Base-by-base conservation (phyloP, 1,140 invertebrate genomes). In the Leptestheria dahalacensis region DNA sequence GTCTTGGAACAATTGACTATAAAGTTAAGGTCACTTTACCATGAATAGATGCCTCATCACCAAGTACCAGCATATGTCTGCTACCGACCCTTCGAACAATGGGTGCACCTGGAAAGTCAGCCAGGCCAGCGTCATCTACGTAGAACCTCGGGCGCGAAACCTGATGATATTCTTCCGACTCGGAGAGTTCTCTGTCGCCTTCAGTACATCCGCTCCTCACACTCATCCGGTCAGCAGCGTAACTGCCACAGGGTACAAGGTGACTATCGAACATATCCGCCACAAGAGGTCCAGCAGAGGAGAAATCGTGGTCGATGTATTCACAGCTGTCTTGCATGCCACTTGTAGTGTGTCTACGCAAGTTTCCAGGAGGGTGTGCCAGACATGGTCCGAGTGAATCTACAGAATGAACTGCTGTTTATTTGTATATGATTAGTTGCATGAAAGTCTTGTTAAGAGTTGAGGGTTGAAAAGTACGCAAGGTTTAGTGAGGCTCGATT, bases 81-180 rank as follows among this genome's bases (percentile, higher is more conserved):
- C 58, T 60, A n/a, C 58, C 58, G 33, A 60, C 51, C 2, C 58
- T 48, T 20, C 58, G 58, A 26, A 60, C 58, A 33, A 60, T 51
- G 23, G 48, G 28, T 3, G 28, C 28, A 15, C 21, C 48, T 10
- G 25, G 49, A 3, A 24, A 55, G 26, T 33, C 25, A 55, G 26
- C 25, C 26, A 33, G 25, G 53, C 12, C 53, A n/a, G n/a, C n/a
- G n/a, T 25, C 3, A 20, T 55, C 2, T 20, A 20, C 10, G 53
- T 25, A 4, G 21, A 33, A 33, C 23, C 33, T 11, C n/a, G 33
- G 53, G 26, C 21, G 29, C 49, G 26, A 28, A 26, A 51, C 26
- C 57, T 28, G 46, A 26, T 33, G 57, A 21, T 28, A 47, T 23
- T 49, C 57, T 3, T 59, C 57, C 4, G 29, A 20, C 10, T 60